Percentiles rank a stretch among this genome's conserved stretches.
Evolutionary conservation across 2,888 invertebrate species (phyloP).

Genomic region (Protophormia terraenovae): DNA sequence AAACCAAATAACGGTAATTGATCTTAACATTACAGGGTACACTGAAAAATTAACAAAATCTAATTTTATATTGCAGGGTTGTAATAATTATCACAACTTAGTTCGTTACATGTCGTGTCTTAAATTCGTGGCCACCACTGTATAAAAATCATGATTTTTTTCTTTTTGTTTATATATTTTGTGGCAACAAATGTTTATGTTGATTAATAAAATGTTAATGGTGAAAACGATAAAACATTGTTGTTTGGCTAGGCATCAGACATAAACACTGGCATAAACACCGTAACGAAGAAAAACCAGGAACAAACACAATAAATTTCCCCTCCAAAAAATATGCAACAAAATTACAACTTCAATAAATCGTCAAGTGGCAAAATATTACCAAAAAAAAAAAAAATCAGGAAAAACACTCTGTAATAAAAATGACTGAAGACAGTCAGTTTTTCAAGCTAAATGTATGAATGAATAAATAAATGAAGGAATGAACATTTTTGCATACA

Average conservation of each 20-base stretch:
- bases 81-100: no score
- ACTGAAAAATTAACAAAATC: no score
- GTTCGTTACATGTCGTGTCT: no score
- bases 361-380: conserved; percentile 11
- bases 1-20: no score
- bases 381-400: not conserved
- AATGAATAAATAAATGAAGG: not conserved
- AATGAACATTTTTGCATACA: not conserved
- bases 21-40: no score
- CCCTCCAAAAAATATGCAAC: conserved; percentile 15
- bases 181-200: conserved; percentile 23
- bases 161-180: not conserved
- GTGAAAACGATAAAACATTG: conserved; percentile 22
- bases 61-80: no score
- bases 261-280: conserved; percentile 17
- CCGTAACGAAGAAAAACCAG: not conserved
- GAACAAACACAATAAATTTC: not conserved
- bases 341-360: conserved; percentile 14
- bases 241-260: conserved; percentile 10
- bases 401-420: not conserved
- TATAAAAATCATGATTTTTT: conserved; percentile 19
- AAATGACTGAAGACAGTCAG: not conserved
- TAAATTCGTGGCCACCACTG: no score
- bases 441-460: not conserved
- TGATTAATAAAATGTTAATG: conserved; percentile 52